These are phyloP conservation scores for Nasonia longicornis DNA, from an alignment of 1,140 invertebrate species.

Conservation along the genomic window DNA sequence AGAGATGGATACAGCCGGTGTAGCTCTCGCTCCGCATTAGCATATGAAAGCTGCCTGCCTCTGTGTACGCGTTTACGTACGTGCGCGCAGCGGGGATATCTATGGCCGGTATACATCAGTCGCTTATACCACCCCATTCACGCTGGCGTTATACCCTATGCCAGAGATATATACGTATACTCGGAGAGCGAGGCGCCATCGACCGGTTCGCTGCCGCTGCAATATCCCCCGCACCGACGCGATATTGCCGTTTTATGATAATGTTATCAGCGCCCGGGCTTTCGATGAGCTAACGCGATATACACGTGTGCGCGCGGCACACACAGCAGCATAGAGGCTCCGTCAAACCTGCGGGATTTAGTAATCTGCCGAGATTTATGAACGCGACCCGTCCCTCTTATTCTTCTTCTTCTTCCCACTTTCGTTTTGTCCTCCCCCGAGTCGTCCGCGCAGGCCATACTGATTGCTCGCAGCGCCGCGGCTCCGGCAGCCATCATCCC, in stretches of 20 bases:
- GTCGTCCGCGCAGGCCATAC: conserved; percentile 21
- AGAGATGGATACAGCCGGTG: conserved; percentile 1
- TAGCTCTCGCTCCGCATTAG: conserved; percentile 51
- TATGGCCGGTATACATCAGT: conserved; percentile 23
- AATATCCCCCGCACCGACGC: conserved; percentile 55
- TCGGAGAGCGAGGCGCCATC: background rate
- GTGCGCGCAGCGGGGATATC: background rate
- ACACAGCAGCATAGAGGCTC: conserved; percentile 48
- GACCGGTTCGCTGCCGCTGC: conserved; percentile 36
- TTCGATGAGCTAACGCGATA: conserved; percentile 65
- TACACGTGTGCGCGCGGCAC: conserved; percentile 48
- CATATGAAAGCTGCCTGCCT: conserved; percentile 59
- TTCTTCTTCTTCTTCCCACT: conserved; percentile 22
- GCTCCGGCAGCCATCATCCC: conserved; percentile 21
- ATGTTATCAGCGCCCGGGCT: conserved; percentile 67
- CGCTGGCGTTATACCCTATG: background rate
- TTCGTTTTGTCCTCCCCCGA: conserved; percentile 46
- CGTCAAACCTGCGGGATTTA: conserved; percentile 69
- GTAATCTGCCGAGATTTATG: conserved; percentile 70
- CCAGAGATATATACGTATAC: background rate
- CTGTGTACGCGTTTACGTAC: conserved; percentile 37
- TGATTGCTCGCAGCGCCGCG: conserved; percentile 35
- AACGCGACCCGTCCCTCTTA: conserved; percentile 54
- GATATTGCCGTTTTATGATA: conserved; percentile 70
- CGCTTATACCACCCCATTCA: conserved; percentile 25